Percentiles rank a stretch among this genome's conserved stretches.
These are phyloP conservation scores for Lycorma delicatula DNA, from an alignment of 1,140 invertebrate species.

Conservation along the genomic window DNA sequence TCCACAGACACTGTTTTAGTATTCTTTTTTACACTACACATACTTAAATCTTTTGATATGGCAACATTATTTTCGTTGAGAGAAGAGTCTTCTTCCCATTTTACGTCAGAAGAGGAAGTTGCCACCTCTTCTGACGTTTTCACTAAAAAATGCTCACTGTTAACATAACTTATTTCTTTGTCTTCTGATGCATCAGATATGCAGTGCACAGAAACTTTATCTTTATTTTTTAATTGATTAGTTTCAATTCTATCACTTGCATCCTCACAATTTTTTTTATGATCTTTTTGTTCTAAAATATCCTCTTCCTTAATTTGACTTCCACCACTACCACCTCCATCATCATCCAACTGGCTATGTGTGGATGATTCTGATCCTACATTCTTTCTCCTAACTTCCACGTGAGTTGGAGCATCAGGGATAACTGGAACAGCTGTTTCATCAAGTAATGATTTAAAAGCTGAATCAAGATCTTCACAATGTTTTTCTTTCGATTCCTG, in stretches of 20 bases:
- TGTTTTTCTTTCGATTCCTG: conserved; percentile 31
- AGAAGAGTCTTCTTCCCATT: conserved; percentile 11
- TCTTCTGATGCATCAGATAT: conserved; percentile 1
- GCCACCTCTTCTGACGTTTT: conserved; percentile 26
- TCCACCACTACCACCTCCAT: too few species aligned
- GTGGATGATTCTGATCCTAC: too few species aligned
- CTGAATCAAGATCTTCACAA: conserved; percentile 40
- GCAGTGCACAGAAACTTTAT: too few species aligned
- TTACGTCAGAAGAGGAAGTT: conserved; percentile 41
- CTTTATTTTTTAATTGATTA: too few species aligned
- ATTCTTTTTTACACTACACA: too few species aligned
- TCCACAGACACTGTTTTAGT: too few species aligned
- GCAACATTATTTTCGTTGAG: conserved; percentile 13
- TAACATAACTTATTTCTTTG: neutral
- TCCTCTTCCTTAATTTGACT: neutral
- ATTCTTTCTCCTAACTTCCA: too few species aligned
- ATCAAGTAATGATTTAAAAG: conserved; percentile 45
- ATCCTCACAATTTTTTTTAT: neutral
- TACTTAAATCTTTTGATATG: too few species aligned
- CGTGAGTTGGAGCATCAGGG: conserved; percentile 30
- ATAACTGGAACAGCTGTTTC: conserved; percentile 45
- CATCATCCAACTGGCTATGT: too few species aligned
- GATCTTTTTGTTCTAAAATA: neutral
- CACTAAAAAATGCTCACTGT: neutral
- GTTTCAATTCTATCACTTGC: neutral